Evolutionary conservation across 2,888 invertebrate genomes (phyloP).

Genomic region (Diarsia mendica): DNA sequence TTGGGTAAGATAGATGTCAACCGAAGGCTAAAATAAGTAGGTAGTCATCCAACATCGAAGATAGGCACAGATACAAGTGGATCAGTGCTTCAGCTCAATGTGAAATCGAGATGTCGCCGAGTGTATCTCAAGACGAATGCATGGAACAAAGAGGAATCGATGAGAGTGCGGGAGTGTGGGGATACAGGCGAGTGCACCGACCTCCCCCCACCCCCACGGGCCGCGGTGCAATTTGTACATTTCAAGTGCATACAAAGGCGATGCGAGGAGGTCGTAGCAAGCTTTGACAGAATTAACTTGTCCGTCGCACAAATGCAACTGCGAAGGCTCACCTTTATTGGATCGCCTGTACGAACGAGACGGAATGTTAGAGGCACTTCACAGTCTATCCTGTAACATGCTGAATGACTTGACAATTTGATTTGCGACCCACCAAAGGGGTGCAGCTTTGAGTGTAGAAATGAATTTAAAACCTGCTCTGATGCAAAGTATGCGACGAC

Average conservation of each 20-base stretch:
- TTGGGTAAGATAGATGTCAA: neutral
- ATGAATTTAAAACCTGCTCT: constrained; percentile 6
- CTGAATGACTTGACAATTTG: constrained; percentile 31
- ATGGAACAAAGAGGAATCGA: constrained; percentile 89
- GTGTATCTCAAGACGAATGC: constrained; percentile 89
- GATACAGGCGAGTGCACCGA: constrained; percentile 85
- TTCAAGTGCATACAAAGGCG: constrained; percentile 90
- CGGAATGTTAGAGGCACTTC: constrained; percentile 73
- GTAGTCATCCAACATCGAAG: neutral
- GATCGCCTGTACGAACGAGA: constrained; percentile 76
- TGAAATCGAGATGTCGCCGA: constrained; percentile 86
- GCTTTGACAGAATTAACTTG: constrained; percentile 90
- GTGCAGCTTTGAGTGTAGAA: constrained; percentile 1
- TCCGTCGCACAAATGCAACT: constrained; percentile 84
- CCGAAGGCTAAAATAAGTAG: neutral
- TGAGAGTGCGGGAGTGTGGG: constrained; percentile 83
- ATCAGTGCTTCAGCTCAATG: constrained; percentile 79
- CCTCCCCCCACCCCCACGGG: constrained; percentile 83
- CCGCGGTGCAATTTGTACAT: constrained; percentile 90
- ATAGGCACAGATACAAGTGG: constrained; percentile 66
- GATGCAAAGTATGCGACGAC: neutral
- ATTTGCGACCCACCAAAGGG: constrained; percentile 30
- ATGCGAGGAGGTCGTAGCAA: constrained; percentile 87
- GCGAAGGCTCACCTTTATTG: constrained; percentile 86
- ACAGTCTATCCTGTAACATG: constrained; percentile 42